phyloP scores from a whole-genome alignment of 1,140 invertebrate species.

The Diprion similis region DNA sequence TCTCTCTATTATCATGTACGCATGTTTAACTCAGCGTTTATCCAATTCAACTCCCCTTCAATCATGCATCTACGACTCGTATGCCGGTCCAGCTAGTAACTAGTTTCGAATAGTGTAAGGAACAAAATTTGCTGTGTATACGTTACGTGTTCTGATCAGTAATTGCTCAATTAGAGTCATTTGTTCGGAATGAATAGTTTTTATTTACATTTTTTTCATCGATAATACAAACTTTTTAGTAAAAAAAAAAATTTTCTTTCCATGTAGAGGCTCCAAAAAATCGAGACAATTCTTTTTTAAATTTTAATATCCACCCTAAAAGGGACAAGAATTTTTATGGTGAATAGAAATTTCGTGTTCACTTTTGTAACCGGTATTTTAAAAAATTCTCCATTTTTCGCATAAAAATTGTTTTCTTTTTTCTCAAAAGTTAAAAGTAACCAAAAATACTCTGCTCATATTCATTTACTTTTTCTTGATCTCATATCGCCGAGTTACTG shows the following conservation, averaged over 20 bases:
- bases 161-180: background rate
- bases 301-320: background rate
- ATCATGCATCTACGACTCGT: too few species aligned
- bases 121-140: background rate
- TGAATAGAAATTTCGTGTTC: background rate
- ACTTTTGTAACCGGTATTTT: too few species aligned
- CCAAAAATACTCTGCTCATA: background rate
- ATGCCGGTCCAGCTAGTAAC: too few species aligned
- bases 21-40: too few species aligned
- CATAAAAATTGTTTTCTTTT: background rate
- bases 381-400: background rate
- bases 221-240: background rate
- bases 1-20: too few species aligned
- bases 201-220: background rate
- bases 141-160: background rate
- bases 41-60: too few species aligned
- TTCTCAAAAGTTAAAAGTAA: background rate
- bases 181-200: background rate
- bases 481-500: background rate
- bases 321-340: background rate
- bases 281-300: background rate
- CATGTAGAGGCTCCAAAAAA: background rate
- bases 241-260: too few species aligned
- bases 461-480: background rate
- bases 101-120: background rate